Base-by-base conservation (phyloP, 2,888 invertebrate species). In the Lepidochrysops patricia region DNA sequence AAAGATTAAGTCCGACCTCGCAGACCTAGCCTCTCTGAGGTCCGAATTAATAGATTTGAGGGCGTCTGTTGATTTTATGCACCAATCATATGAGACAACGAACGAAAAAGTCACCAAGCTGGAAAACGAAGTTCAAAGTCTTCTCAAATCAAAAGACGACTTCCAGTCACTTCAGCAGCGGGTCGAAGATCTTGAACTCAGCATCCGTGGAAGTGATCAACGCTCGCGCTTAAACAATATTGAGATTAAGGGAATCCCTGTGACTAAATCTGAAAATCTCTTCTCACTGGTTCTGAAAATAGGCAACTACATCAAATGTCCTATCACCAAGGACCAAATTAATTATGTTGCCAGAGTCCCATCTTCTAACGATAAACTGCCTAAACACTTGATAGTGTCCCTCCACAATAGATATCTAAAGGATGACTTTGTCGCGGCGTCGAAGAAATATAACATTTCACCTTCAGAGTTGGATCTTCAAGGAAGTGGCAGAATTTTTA, bases 401-500 rank as follows among this genome's bases (percentile, higher is more conserved):
- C 35, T 68, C 0, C 62, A 66, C 2, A 67, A 65, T 15, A 61
- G 62, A 7, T 70, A 68, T 29, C 4, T 35, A 35, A 13, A 35
- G 13, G 13, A 35, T 4, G 25, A 35, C 25, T 25, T 25, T 23
- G 25, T 49, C 25, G 23, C 49, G 5, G 4, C 49, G n/a, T 23
- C 48, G 1, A 61, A 63, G n/a, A 32, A 34, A n/a, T 34, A 12
- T 2, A 34, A 34, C 6, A 9, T n/a, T n/a, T n/a, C n/a, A n/a
- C n/a, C n/a, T n/a, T n/a, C n/a, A n/a, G n/a, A n/a, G n/a, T n/a
- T n/a, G n/a, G n/a, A n/a, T n/a, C n/a, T n/a, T n/a, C n/a, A n/a
- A n/a, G n/a, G n/a, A n/a, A n/a, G n/a, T n/a, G n/a, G n/a, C n/a
- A n/a, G n/a, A n/a, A n/a, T n/a, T n/a, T n/a, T n/a, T n/a, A n/a